Conservation (phyloP, 1,140 invertebrate genomes). For the Drosophila guanche region DNA sequence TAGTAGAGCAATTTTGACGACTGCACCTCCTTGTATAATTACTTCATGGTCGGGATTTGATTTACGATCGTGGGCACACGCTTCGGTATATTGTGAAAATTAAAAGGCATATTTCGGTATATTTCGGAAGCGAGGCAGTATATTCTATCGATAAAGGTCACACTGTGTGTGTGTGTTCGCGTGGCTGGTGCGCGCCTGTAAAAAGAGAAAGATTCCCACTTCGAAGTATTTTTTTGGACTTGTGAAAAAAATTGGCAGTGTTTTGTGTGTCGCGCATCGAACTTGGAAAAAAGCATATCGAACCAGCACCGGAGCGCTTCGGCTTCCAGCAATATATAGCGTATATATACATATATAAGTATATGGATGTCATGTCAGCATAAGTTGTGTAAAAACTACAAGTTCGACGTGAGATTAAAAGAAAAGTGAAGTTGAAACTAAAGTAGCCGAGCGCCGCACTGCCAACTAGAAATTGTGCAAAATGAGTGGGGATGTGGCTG, state of each 20-base stretch:
- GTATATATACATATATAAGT: not conserved
- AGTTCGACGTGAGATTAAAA: not conserved
- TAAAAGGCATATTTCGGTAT: too few species aligned
- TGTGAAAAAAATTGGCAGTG: not conserved
- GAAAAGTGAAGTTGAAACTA: constrained; percentile 23
- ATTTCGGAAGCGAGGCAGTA: too few species aligned
- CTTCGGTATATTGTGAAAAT: too few species aligned
- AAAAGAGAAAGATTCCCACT: constrained; percentile 15
- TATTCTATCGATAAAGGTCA: too few species aligned
- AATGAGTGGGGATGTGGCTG: constrained; percentile 81
- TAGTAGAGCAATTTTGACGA: too few species aligned
- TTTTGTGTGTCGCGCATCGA: too few species aligned
- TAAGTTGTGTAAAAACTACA: constrained; percentile 4
- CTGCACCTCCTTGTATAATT: not conserved
- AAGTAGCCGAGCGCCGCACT: constrained; percentile 63
- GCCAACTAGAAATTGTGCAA: constrained; percentile 64
- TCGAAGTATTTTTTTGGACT: constrained; percentile 12
- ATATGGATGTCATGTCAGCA: not conserved
- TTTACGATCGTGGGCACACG: too few species aligned
- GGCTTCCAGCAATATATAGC: too few species aligned
- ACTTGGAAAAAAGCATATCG: too few species aligned
- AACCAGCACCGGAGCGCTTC: too few species aligned
- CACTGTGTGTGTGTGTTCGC: constrained; percentile 48
- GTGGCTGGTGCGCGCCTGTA: constrained; percentile 57
- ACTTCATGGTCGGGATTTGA: constrained; percentile 7